Percentiles rank a stretch among this genome's conserved stretches.
Evolutionary conservation across 2,113 vertebrate species (phyloP).

Genomic region (Ochotona princeps): DNA sequence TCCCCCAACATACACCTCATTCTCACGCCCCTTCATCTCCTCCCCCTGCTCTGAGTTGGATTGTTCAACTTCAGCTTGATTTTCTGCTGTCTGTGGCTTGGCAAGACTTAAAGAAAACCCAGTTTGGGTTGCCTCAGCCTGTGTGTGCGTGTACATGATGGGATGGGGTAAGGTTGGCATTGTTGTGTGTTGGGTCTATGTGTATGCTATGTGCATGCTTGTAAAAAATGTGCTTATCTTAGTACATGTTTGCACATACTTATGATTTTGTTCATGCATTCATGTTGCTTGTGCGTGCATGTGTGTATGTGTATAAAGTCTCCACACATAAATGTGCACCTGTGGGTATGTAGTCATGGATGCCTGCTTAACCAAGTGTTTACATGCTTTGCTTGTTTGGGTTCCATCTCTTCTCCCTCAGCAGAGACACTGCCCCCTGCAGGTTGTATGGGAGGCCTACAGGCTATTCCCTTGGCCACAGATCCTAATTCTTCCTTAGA

Average conservation of each 20-base stretch:
- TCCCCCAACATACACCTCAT: constrained; percentile 72
- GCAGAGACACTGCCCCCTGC: constrained; percentile 38
- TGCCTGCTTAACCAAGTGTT: not conserved
- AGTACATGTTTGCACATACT: not conserved
- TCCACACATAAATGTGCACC: not conserved
- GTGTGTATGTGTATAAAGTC: not conserved
- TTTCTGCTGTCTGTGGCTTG: constrained; percentile 74
- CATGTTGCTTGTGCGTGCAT: not conserved
- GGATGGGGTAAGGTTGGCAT: not conserved
- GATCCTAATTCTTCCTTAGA: not conserved
- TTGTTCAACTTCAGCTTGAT: constrained; percentile 68
- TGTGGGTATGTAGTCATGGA: not conserved
- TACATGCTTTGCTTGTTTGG: not conserved
- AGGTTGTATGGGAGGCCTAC: not conserved
- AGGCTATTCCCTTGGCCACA: not conserved
- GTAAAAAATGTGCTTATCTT: not conserved
- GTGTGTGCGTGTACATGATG: not conserved
- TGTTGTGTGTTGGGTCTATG: not conserved
- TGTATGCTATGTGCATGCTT: not conserved
- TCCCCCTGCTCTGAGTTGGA: not conserved
- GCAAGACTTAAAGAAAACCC: constrained; percentile 62
- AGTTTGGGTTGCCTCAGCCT: not conserved
- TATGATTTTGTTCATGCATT: not conserved
- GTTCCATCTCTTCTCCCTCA: not conserved
- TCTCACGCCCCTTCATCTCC: constrained; percentile 65